Evolutionary conservation across 1,140 invertebrate genomes (phyloP), one percentile per base, ranked within the genome.

Genomic region (Eumeta japonica): DNA sequence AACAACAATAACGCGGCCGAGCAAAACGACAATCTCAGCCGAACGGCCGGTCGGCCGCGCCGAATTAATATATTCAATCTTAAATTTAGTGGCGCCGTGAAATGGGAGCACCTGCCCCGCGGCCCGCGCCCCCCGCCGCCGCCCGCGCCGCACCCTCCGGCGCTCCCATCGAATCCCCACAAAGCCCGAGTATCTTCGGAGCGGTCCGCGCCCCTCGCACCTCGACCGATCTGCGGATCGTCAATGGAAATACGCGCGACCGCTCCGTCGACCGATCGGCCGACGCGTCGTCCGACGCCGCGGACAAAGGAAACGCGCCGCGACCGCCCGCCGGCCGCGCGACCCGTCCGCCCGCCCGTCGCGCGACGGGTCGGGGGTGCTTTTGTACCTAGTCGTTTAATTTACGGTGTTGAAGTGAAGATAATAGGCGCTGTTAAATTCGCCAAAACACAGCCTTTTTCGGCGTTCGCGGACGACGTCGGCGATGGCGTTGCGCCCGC

Each of bases 401-500:
- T 71, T 71, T 71, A 66, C 60, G 58, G 55, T 57, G 61, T 58
- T 61, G 50, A 60, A 58, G 47, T 50, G 52, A 48, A 66, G 58
- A 68, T 68, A 66, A 71, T 68, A 63, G 59, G 50, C 52, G 47
- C 46, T 58, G 59, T 62, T 57, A 59, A 67, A 60, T 63, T 68
- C 62, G 52, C 51, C 58, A 51, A 57, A 60, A 59, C 40, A 46
- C 33, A 39, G 48, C 52, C 52, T 55, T 61, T 52, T 24, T 24
- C 20, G 20, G 20, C 68, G 68, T 74, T 74, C 46, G 64, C 71
- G 70, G 63, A 74, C 71, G 68, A 74, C 68, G 48, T 66, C 68
- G 49, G n/a, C n/a, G n/a, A n/a, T n/a, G n/a, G n/a, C n/a, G n/a
- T n/a, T n/a, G n/a, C n/a, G n/a, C n/a, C n/a, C n/a, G n/a, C n/a